These are phyloP conservation scores for Lepidostoma basale DNA, from an alignment of 1,140 invertebrate species.

Conservation along the genomic window DNA sequence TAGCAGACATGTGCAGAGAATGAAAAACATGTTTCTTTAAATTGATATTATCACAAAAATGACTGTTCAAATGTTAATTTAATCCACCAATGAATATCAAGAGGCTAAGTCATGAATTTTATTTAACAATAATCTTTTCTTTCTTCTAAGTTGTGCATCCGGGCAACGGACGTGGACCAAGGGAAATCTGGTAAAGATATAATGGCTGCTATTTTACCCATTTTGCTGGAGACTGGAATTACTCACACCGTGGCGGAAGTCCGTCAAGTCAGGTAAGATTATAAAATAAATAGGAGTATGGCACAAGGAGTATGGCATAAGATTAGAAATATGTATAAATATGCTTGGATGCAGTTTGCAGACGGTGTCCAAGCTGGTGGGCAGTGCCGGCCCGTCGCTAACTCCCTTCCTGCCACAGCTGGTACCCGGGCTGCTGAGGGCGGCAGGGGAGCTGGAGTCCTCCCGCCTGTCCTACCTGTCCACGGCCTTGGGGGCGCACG, in stretches of 20 bases:
- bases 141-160: slow-evolving; percentile 71
- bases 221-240: slow-evolving; percentile 80
- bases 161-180: slow-evolving; percentile 75
- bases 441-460: slow-evolving; percentile 84
- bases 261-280: slow-evolving; percentile 70
- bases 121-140: no score
- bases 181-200: slow-evolving; percentile 81
- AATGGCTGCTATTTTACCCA: slow-evolving; percentile 77
- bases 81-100: no score
- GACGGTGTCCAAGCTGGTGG: slow-evolving; percentile 83
- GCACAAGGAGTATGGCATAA: no score
- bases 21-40: no score
- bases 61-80: no score
- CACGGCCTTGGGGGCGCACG: slow-evolving; percentile 70
- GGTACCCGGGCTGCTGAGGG: slow-evolving; percentile 82
- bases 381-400: slow-evolving; percentile 75
- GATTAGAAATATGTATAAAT: no score
- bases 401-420: slow-evolving; percentile 81
- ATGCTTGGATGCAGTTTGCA: slow-evolving; percentile 78
- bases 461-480: slow-evolving; percentile 80
- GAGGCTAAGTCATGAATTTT: no score
- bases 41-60: no score
- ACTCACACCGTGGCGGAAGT: slow-evolving; percentile 79
- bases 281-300: no score
- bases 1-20: no score